These are phyloP conservation scores for Pristiophorus japonicus DNA, from an alignment of 2,113 vertebrate genomes.

Conservation along the genomic window DNA sequence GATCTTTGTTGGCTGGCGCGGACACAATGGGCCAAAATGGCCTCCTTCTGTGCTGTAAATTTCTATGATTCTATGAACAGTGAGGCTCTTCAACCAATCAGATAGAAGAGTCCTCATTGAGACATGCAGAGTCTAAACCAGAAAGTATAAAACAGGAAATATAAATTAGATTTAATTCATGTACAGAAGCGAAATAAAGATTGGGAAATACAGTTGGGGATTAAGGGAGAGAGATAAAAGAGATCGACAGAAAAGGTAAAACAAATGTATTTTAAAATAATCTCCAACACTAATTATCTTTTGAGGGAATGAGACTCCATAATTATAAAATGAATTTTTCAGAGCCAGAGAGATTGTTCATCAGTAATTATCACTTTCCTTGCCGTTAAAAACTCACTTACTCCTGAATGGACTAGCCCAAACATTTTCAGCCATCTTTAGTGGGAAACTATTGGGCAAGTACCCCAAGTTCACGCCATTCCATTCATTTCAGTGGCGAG, in stretches of 20 bases:
- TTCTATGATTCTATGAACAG: too few relatives aligned
- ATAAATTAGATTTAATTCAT: background rate
- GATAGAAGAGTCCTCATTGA: background rate
- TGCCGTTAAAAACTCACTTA: background rate
- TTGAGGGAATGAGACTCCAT: background rate
- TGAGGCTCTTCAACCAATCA: background rate
- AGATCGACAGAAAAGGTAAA: background rate
- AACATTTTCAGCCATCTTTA: too few relatives aligned
- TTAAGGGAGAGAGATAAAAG: background rate
- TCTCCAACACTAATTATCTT: background rate
- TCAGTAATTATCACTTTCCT: background rate
- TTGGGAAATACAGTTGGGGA: background rate
- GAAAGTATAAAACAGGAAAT: background rate
- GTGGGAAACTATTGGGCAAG: too few relatives aligned
- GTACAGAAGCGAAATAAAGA: background rate
- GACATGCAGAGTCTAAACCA: background rate
- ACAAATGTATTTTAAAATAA: background rate
- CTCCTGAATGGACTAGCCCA: too few relatives aligned
- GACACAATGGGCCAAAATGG: too few relatives aligned
- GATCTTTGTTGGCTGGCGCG: too few relatives aligned
- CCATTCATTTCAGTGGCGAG: too few relatives aligned
- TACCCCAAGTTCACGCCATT: too few relatives aligned
- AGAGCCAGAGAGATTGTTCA: background rate
- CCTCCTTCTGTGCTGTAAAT: too few relatives aligned
- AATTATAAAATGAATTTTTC: background rate